Evolutionary conservation across 2,797 vertebrate species (phyloP), one percentile per base, ranked within the genome.

Genomic region (Adrianichthys oophorus): DNA sequence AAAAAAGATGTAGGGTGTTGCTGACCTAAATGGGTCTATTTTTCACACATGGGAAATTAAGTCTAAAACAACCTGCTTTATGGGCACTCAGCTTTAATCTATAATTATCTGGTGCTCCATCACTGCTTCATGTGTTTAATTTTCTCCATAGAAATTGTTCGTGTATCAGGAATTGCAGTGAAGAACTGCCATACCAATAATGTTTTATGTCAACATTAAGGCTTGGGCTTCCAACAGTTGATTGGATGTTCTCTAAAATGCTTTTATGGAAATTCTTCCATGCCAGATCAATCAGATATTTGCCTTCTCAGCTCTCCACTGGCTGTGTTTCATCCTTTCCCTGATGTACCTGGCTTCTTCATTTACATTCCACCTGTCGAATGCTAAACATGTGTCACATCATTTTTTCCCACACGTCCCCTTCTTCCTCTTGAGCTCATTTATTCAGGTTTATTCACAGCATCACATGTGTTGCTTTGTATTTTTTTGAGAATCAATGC

Each of bases 211-310:
- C 79, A 83, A 81, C 83, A 78, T 66, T 65, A 64, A 51, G 70
- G 66, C 62, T 24, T 37, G 69, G 66, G 72, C 83, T 79, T 82
- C 73, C 59, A 78, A 44, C 50, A 17, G 70, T 68, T 81, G 80
- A 87, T 82, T 78, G 78, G 82, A 69, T 78, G 76, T 80, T 81
- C 71, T 77, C 57, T 83, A 72, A 85, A 89, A 79, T 81, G 74
- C 62, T 68, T 2, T n/a, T 63, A 72, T 65, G 78, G 70, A 65
- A 86, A 82, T 42, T 61, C 49, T 72, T 50, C 53, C 72, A 60
- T 40, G 18, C 50, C 56, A 62, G 67, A 70, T 69, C 77, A 68
- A 80, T 76, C 76, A 79, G 17, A 65, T 71, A 69, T 70, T 41
- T 52, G 52, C 32, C 44, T 29, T 53, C 52, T 66, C 56, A 40